phyloP scores from a whole-genome alignment of 2,888 invertebrate genomes.

The Clistopyga incitator region DNA sequence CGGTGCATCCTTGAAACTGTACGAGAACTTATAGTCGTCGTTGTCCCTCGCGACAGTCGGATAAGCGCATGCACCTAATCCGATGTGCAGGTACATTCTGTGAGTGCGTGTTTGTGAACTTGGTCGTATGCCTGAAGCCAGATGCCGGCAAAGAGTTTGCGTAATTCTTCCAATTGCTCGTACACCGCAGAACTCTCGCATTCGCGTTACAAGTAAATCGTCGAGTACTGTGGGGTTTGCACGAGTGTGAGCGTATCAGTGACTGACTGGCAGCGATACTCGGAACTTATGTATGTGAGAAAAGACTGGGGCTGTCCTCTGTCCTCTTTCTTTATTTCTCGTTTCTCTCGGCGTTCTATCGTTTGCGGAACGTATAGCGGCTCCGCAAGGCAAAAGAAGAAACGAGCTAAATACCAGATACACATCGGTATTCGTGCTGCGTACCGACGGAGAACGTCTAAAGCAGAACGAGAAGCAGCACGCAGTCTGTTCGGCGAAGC shows the following conservation, averaged over 20 bases:
- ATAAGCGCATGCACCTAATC: slow-evolving; percentile 11
- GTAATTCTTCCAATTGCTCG: slow-evolving; percentile 31
- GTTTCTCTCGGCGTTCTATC: slow-evolving; percentile 18
- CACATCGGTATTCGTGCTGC: slow-evolving; percentile 52
- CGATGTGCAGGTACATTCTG: slow-evolving; percentile 22
- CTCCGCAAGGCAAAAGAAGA: slow-evolving; percentile 42
- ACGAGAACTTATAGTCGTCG: neutral
- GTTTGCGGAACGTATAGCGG: slow-evolving; percentile 29
- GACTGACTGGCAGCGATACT: slow-evolving; percentile 65
- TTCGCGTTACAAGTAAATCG: slow-evolving; percentile 42
- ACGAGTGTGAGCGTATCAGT: slow-evolving; percentile 59
- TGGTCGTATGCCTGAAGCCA: slow-evolving; percentile 20
- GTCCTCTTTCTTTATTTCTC: slow-evolving; percentile 35
- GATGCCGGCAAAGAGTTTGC: slow-evolving; percentile 35
- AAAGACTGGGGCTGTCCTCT: slow-evolving; percentile 22
- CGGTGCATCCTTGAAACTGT: neutral
- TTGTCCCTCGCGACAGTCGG: neutral
- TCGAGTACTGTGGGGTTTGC: slow-evolving; percentile 25
- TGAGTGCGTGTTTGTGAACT: slow-evolving; percentile 29
- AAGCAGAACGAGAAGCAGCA: slow-evolving; percentile 29
- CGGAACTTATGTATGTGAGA: slow-evolving; percentile 56
- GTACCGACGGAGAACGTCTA: slow-evolving; percentile 38
- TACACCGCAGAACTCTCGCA: neutral
- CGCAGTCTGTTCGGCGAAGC: slow-evolving; percentile 30
- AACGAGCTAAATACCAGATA: slow-evolving; percentile 56